Evolutionary conservation across 1,140 invertebrate genomes (phyloP).

Genomic region (Apocrypta bakeri): DNA sequence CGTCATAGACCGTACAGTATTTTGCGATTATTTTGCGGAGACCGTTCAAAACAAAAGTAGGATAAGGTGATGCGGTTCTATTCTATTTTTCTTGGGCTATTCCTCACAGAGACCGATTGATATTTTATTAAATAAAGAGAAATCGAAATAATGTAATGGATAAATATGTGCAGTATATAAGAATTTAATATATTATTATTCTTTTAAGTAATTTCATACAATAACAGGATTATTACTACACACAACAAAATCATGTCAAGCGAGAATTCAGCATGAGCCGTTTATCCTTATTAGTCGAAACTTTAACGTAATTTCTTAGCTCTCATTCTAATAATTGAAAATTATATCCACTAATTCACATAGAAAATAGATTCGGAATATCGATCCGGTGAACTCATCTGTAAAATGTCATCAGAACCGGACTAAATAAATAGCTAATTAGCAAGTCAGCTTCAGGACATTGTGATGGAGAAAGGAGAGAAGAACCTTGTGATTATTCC

Average conservation of each 20-base stretch:
- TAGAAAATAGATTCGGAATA: constrained; percentile 53
- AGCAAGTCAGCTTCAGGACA: neutral
- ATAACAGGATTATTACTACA: too few relatives aligned
- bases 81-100: too few relatives aligned
- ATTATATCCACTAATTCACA: constrained; percentile 57
- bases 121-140: too few relatives aligned
- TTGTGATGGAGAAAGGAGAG: neutral
- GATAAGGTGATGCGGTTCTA: too few relatives aligned
- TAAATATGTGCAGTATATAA: too few relatives aligned
- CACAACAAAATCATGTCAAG: too few relatives aligned
- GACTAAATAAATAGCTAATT: neutral
- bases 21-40: neutral
- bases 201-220: too few relatives aligned
- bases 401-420: neutral
- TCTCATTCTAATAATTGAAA: constrained; percentile 38
- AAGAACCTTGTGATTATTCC: neutral
- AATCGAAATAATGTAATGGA: too few relatives aligned
- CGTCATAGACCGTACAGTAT: neutral
- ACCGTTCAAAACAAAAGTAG: neutral
- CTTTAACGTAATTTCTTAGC: neutral
- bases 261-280: too few relatives aligned
- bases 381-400: neutral
- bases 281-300: too few relatives aligned
- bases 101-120: too few relatives aligned
- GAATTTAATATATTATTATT: too few relatives aligned